Evolutionary conservation across 1,140 invertebrate genomes (phyloP).

Genomic region (Rhopalosiphum padi): DNA sequence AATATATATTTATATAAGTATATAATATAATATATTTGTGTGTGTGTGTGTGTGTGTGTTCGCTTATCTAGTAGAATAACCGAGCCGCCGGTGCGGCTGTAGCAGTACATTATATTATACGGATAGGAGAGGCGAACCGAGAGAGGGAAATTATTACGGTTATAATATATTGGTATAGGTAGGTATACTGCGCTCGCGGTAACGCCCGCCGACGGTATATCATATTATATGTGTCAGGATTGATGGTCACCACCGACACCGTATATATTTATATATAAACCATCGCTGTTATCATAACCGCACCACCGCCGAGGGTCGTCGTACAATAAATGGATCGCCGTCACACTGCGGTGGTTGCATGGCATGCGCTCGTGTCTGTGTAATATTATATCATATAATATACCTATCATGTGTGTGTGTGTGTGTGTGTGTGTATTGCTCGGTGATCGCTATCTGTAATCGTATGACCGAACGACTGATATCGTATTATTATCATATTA

Average conservation of each 20-base stretch:
- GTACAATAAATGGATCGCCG: constrained; percentile 8
- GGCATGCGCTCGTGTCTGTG: neutral
- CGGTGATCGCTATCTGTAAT: neutral
- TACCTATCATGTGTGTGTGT: neutral
- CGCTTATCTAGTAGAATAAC: constrained; percentile 23
- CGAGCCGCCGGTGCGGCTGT: neutral
- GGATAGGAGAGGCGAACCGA: neutral
- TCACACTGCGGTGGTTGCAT: neutral
- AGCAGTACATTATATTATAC: neutral
- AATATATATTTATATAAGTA: neutral
- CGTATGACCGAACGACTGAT: neutral
- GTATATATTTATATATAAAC: constrained; percentile 1
- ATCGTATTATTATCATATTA: neutral
- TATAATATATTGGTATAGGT: neutral
- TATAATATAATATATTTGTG: neutral
- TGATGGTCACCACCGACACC: neutral
- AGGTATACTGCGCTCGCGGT: neutral
- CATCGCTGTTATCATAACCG: constrained; percentile 30
- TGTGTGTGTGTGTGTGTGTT: neutral
- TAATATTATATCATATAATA: neutral
- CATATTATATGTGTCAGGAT: neutral
- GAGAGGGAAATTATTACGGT: constrained; percentile 19
- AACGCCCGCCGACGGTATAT: neutral
- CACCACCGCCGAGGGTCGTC: neutral
- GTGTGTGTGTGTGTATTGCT: neutral